A percentile compares a stretch with the other conserved stretches of the same genome.
Evolutionary conservation across 2,797 vertebrate genomes (phyloP).

Genomic region (Ctenopoma kingsleyae): DNA sequence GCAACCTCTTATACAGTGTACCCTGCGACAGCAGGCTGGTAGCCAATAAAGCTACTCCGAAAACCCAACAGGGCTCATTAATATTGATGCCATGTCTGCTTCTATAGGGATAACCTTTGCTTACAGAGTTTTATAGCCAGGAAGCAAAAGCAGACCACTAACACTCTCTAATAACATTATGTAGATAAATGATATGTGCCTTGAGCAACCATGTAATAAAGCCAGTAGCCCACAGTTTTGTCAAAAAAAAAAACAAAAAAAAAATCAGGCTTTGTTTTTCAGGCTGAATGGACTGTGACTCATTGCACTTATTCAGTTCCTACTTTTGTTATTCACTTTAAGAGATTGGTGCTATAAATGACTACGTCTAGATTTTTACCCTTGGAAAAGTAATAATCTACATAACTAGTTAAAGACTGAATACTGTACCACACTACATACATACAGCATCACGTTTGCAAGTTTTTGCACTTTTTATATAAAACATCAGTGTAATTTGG

Average conservation of each 20-base stretch:
- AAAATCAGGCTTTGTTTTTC: conserved; percentile 25
- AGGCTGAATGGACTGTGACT: conserved; percentile 44
- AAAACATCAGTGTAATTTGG: background rate
- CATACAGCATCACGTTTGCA: background rate
- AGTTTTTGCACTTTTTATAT: background rate
- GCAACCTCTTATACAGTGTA: conserved; percentile 64
- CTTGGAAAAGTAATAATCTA: conserved; percentile 4
- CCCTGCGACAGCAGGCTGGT: conserved; percentile 60
- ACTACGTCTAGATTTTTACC: conserved; percentile 14
- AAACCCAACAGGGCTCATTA: conserved; percentile 60
- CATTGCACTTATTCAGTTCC: conserved; percentile 34
- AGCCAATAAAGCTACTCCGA: conserved; percentile 51
- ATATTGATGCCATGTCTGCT: conserved; percentile 66
- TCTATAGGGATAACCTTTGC: conserved; percentile 58
- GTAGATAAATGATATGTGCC: conserved; percentile 21
- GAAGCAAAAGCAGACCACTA: conserved; percentile 47
- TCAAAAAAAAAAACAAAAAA: background rate
- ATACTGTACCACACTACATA: background rate
- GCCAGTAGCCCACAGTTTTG: conserved; percentile 2
- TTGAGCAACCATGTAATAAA: conserved; percentile 26
- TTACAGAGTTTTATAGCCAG: conserved; percentile 36
- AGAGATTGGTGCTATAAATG: conserved; percentile 9
- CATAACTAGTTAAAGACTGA: background rate
- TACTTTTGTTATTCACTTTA: conserved; percentile 39
- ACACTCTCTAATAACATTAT: conserved; percentile 39